Base-by-base conservation (phyloP, 2,797 vertebrate species). In the Schizopygopsis pylzovi region DNA sequence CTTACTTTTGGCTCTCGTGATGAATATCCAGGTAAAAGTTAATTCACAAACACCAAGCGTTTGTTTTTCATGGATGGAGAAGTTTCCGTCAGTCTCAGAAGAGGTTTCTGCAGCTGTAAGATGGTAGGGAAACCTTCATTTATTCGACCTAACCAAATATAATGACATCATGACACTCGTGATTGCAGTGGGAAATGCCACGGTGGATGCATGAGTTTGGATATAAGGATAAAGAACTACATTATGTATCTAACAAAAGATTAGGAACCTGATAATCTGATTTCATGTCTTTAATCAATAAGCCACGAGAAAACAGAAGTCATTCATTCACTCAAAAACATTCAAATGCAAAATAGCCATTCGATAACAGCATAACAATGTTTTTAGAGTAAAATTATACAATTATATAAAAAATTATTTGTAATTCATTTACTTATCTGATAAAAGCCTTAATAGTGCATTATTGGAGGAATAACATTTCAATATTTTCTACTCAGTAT, bases 121-220 rank as follows among this genome's bases (percentile, higher is more conserved):
- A n/a, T 10, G 61, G 20, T n/a, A 4, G 68, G 9, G 6, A 65
- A 20, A 12, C 52, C 22, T 82, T 25, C n/a, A 59, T 72, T 6
- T 82, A 4, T 71, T 25, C 15, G 28, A 28, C 41, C 41, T 41
- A 2, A 39, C 4, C 65, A n/a, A 37, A 61, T 39, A 70, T 1
- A 4, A 11, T 82, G 81, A 72, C 49, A 43, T 82, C 37, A 56
- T 2, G 67, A 20, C n/a, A 72, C 81, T 82, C 52, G 52, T 82
- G 81, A 72, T 45, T 18, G 49, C 49, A 28, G 37, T 28, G 37
- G n/a, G 41, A 72, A 59, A 28, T 59, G 9, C 10, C 52, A 67
- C 0, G 18, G 12, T 78, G 33, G 18, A 59, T 28, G 37, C 39
- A 43, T 72, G n/a, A 28, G 28, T 72, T 82, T 56, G 5, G 3